These are phyloP conservation scores for Takifugu ocellatus DNA, from an alignment of 2,797 vertebrate genomes.

Conservation along the genomic window DNA sequence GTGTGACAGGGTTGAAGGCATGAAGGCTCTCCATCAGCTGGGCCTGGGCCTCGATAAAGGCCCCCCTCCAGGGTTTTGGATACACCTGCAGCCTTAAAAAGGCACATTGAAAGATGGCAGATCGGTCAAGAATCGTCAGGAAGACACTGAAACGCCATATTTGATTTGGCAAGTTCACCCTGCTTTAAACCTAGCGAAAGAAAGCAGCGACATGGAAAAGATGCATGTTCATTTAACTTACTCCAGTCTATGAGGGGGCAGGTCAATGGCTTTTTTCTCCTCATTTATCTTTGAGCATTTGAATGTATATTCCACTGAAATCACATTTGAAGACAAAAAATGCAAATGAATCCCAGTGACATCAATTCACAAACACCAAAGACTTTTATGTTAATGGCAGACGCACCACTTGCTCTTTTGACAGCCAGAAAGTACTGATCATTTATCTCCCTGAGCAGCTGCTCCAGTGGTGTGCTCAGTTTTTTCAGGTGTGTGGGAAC, in stretches of 20 bases:
- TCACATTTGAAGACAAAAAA: conserved; percentile 13
- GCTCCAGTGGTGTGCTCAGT: too few species aligned
- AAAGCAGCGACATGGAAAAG: too few species aligned
- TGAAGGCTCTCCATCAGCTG: conserved; percentile 79
- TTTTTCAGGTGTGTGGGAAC: neutral
- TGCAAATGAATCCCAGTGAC: too few species aligned
- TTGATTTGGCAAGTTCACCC: too few species aligned
- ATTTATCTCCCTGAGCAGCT: too few species aligned
- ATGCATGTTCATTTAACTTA: conserved; percentile 57
- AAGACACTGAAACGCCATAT: neutral
- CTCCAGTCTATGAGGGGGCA: conserved; percentile 82
- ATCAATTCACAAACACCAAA: too few species aligned
- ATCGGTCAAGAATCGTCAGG: neutral
- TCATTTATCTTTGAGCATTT: conserved; percentile 72
- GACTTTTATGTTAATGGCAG: too few species aligned
- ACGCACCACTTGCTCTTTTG: too few species aligned
- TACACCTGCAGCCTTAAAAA: conserved; percentile 75
- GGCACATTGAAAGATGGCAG: conserved; percentile 4
- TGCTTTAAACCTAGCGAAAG: too few species aligned
- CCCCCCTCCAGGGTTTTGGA: conserved; percentile 84
- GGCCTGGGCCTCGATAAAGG: conserved; percentile 70
- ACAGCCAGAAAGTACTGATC: too few species aligned
- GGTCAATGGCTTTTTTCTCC: conserved; percentile 49
- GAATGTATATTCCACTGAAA: conserved; percentile 85
- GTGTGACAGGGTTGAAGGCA: conserved; percentile 79